Conservation (phyloP, 2,113 vertebrate genomes). For the Dolichotis patagonum region DNA sequence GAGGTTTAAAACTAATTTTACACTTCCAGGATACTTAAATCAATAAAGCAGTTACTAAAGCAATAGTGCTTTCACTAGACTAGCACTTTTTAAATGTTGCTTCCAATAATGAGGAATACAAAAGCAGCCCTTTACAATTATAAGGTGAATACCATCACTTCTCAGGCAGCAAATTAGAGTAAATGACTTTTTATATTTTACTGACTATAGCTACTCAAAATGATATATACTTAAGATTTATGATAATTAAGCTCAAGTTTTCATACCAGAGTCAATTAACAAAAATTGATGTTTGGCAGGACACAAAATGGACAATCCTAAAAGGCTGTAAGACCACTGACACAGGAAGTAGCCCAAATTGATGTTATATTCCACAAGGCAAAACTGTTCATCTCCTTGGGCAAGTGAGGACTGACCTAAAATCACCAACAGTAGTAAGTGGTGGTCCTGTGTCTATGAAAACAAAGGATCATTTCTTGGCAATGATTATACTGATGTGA, state of each 20-base stretch:
- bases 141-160: neutral
- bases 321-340: neutral
- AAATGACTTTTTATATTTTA: slow-evolving; percentile 47
- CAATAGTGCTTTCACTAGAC: slow-evolving; percentile 19
- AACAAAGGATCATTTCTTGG: neutral
- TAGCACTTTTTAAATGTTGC: neutral
- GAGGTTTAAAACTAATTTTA: neutral
- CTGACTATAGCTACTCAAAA: slow-evolving; percentile 58
- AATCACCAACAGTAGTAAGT: neutral
- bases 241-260: slow-evolving; percentile 22
- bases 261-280: neutral
- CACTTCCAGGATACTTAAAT: slow-evolving; percentile 47
- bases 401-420: neutral
- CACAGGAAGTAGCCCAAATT: neutral
- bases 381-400: neutral
- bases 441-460: neutral
- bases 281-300: slow-evolving; percentile 37
- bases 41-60: slow-evolving; percentile 41
- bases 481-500: neutral
- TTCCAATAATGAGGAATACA: slow-evolving; percentile 31
- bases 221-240: neutral
- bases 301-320: neutral
- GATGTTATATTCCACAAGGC: neutral
- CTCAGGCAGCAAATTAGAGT: slow-evolving; percentile 20
- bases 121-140: slow-evolving; percentile 51